Percentiles rank a stretch among this genome's conserved stretches.
Evolutionary conservation across 1,140 invertebrate genomes (phyloP).

Genomic region (Halictus rubicundus): DNA sequence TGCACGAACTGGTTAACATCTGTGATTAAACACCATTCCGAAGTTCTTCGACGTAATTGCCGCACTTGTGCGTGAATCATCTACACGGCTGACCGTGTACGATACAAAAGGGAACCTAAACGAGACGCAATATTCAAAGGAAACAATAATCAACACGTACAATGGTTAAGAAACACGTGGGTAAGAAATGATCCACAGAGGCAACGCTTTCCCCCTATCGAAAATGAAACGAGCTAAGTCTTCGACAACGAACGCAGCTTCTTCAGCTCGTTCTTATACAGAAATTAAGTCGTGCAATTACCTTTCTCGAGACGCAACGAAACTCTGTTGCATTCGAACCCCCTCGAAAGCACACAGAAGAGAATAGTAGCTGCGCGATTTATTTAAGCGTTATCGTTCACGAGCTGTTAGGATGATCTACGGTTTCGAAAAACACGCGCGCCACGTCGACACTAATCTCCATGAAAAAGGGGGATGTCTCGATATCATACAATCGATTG

Average conservation of each 20-base stretch:
- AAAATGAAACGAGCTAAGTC: neutral
- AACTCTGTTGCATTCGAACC: neutral
- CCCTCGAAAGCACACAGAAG: neutral
- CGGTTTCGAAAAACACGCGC: constrained; percentile 19
- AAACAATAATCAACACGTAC: neutral
- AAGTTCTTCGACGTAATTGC: constrained; percentile 31
- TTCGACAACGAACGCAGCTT: neutral
- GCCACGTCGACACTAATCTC: constrained; percentile 8
- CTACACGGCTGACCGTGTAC: neutral
- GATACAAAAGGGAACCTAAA: neutral
- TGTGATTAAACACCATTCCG: constrained; percentile 46
- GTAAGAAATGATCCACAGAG: neutral
- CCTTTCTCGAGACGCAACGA: too few species aligned
- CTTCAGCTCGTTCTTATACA: too few species aligned
- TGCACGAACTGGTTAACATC: constrained; percentile 56
- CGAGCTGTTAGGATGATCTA: constrained; percentile 1
- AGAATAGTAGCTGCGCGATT: neutral
- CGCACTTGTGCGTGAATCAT: constrained; percentile 60
- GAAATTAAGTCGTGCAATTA: too few species aligned
- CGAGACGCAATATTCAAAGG: neutral
- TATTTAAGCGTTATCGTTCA: neutral
- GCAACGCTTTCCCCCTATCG: neutral
- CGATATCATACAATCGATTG: constrained; percentile 24
- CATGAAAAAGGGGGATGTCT: constrained; percentile 23
- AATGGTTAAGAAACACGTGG: neutral